Conservation (phyloP, 2,888 invertebrate genomes). For the Nomada fabriciana region DNA sequence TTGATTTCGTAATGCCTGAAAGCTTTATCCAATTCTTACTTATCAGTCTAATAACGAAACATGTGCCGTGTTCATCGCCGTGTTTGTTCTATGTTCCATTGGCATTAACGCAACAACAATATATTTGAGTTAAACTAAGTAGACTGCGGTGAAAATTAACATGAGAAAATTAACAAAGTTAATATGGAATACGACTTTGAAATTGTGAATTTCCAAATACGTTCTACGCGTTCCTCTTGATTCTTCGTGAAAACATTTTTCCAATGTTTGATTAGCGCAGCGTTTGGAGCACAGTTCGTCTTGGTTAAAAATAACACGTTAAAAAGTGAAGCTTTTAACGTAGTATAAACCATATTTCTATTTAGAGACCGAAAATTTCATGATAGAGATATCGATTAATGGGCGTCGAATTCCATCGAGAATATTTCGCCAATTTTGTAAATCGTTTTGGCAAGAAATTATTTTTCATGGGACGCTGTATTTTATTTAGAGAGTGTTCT, state of each 20-base stretch:
- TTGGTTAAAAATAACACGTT: constrained; percentile 12
- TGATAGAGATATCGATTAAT: neutral
- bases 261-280: neutral
- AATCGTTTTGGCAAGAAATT: neutral
- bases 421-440: too few species aligned
- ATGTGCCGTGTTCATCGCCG: too few species aligned
- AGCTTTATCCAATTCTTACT: neutral
- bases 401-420: neutral
- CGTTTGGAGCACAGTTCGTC: neutral
- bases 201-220: neutral
- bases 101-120: neutral
- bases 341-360: neutral
- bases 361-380: neutral
- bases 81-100: neutral
- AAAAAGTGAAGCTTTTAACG: constrained; percentile 12
- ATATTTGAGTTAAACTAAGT: too few species aligned
- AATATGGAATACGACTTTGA: too few species aligned
- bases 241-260: neutral
- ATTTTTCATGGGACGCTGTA: too few species aligned
- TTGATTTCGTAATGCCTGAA: neutral
- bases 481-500: neutral
- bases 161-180: too few species aligned
- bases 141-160: too few species aligned
- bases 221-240: too few species aligned
- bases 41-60: neutral